Evolutionary conservation across 2,113 vertebrate genomes (phyloP).

Genomic region (Forbesichthys papilliferus): DNA sequence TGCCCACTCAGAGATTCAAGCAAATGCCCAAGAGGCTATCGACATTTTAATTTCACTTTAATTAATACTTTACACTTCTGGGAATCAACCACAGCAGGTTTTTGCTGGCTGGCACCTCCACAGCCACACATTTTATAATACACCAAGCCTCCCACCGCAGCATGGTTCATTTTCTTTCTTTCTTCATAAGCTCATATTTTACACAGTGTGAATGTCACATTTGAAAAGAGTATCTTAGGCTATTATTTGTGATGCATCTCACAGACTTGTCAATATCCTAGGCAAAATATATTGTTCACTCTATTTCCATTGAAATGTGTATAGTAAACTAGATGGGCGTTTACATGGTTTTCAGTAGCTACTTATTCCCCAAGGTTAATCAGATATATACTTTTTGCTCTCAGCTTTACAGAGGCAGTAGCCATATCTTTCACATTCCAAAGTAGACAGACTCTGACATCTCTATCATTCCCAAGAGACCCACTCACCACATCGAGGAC

Average conservation of each 20-base stretch:
- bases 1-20: background rate
- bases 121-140: background rate
- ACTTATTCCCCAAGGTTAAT: background rate
- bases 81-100: background rate
- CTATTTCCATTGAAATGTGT: too few relatives aligned
- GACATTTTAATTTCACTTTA: background rate
- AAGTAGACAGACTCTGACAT: too few relatives aligned
- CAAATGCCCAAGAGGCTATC: conserved; percentile 2
- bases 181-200: background rate
- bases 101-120: conserved; percentile 1
- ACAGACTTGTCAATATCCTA: too few relatives aligned
- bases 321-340: too few relatives aligned
- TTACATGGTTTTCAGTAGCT: background rate
- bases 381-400: background rate
- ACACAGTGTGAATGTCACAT: background rate
- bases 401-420: background rate
- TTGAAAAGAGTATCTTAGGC: too few relatives aligned
- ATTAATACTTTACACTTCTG: conserved; percentile 1
- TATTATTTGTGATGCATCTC: too few relatives aligned
- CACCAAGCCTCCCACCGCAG: background rate
- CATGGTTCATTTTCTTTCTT: too few relatives aligned
- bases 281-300: too few relatives aligned
- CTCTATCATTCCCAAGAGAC: background rate
- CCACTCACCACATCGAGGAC: background rate
- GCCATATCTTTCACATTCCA: background rate